Base-by-base conservation (phyloP, 2,888 invertebrate genomes). In the Mythimna lalbum region DNA sequence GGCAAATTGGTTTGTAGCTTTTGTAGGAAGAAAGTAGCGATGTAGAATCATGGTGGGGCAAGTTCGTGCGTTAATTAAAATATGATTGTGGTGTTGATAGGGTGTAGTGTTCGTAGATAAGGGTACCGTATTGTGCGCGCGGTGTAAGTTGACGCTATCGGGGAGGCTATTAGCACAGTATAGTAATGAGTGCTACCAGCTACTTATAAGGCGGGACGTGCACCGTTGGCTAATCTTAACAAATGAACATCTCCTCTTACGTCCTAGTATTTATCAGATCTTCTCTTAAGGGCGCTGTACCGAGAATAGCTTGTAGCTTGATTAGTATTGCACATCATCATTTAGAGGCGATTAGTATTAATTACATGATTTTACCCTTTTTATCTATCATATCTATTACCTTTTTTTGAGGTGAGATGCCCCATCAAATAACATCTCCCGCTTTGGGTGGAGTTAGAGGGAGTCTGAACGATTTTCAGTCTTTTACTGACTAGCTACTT, bases 141-240 rank as follows among this genome's bases (percentile, higher is more conserved):
- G 73, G 82, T 80, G 71, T 73, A 61, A 81, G 76, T 78, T 82
- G 84, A 82, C 85, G 80, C 61, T 84, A 85, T 84, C 83, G 66
- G 73, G 31, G 60, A 63, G 43, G 72, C 74, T 78, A 84, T 82
- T 85, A 76, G 70, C 71, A 27, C 60, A 17, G 56, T 73, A 67
- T 60, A 63, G 62, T 72, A 78, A 81, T 67, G 47, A 71, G 43
- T 52, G 60, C 62, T 43, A 56, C 56, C 31, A 57, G 43, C 47
- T 69, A 61, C 65, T 67, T 77, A 81, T 69, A 81, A 39, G 70
- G 70, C 43, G 50, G 57, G 65, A 47, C 69, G 61, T 19, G 64
- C 71, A 74, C 66, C 68, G 68, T 63, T 68, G 71, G 67, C 33
- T 79, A 65, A 72, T 73, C 60, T 73, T 57, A 66, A 66, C 66